Base-by-base conservation (phyloP, 2,888 invertebrate genomes). In the Tiphia femorata region DNA sequence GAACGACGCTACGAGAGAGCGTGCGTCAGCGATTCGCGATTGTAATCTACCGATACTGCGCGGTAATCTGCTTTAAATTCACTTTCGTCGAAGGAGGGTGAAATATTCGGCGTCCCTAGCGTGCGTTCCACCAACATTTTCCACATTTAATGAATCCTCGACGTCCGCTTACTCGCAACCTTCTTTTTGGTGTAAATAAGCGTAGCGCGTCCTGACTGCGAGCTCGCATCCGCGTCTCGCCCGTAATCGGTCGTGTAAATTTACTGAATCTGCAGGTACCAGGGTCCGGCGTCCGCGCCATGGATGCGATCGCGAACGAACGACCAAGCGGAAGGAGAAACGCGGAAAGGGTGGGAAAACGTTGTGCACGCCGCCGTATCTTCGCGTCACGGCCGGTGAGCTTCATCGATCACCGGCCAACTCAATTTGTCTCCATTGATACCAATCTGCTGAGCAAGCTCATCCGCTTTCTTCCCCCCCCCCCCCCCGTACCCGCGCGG, bases 351-450 rank as follows among this genome's bases (percentile, higher is more conserved):
- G 48, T 38, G 38, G 17, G 48, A 38, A 27, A 49, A 29, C 29
- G 43, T 75, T 67, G 74, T 72, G 71, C 73, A 75, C 75, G 66
- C 64, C 67, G 73, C 66, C 76, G 79, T 77, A 79, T 78, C 77
- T 75, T 76, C 53, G 70, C 76, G 78, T 78, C 79, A 77, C 75
- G 79, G 76, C 69, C 67, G 75, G 75, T 76, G 77, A 79, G 80
- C 78, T 80, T 79, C 80, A 81, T 82, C 81, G 80, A 82, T 81
- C 81, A 81, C 79, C 73, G 72, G 77, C 76, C 78, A 79, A 81
- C 80, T 81, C 81, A 81, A 82, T 82, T 82, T 82, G 80, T 81
- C 82, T 81, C 81, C 81, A 82, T 82, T 81, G 81, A 81, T 80
- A 79, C 77, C 79, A 81, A 81, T 79, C 79, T 80, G 82, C 82